Evolutionary conservation across 2,113 vertebrate species (phyloP).

Genomic region (Herpailurus yagouaroundi): DNA sequence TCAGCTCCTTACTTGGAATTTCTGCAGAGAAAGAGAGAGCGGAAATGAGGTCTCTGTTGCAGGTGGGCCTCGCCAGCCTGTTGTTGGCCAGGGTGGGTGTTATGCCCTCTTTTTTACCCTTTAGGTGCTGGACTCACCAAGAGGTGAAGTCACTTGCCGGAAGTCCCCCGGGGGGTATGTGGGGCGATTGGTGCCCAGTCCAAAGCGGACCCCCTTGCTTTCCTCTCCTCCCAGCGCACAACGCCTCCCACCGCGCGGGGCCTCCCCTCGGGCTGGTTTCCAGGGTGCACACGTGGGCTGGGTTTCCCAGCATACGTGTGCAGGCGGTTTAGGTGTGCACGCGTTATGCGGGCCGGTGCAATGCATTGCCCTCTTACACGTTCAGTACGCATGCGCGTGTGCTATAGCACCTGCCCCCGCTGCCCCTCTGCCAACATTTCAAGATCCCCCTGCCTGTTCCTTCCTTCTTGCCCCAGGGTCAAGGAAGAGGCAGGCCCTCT

Average conservation of each 20-base stretch:
- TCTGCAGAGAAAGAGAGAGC: slow-evolving; percentile 75
- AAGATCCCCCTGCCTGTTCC: neutral
- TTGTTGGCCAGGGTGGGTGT: neutral
- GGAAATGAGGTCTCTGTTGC: neutral
- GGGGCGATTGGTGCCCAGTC: neutral
- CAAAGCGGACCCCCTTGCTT: neutral
- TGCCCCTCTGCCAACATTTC: no score
- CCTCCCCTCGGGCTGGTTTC: neutral
- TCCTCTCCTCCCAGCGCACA: neutral
- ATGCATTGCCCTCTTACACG: neutral
- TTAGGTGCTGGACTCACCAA: neutral
- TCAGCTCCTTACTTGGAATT: slow-evolving; percentile 80
- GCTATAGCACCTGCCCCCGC: no score
- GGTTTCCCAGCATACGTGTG: neutral
- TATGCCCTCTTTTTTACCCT: neutral
- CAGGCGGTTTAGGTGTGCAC: no score
- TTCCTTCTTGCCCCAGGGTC: neutral
- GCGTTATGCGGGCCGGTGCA: no score
- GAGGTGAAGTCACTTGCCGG: neutral
- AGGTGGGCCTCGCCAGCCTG: neutral
- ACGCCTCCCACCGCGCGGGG: neutral
- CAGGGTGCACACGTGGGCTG: no score
- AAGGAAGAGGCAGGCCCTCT: neutral
- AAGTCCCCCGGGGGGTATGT: neutral
- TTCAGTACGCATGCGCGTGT: fast-evolving